These are phyloP conservation scores for Phengaris arion DNA, from an alignment of 2,888 invertebrate genomes.

Conservation along the genomic window DNA sequence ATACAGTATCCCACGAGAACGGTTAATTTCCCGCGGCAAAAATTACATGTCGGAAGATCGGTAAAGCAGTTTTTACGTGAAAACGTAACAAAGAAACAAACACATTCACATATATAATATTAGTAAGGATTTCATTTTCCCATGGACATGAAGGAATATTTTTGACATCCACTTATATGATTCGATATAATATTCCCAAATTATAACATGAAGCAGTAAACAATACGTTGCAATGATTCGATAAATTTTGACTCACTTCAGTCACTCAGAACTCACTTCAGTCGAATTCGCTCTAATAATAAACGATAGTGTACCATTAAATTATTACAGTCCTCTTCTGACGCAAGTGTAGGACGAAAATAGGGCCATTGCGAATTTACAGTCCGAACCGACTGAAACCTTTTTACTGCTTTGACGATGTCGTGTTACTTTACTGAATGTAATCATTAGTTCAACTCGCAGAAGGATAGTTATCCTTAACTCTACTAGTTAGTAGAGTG, in stretches of 20 bases:
- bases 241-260: conserved; percentile 17
- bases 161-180: too few relatives aligned
- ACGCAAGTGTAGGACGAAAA: conserved; percentile 28
- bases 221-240: neutral
- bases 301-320: conserved; percentile 38
- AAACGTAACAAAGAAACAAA: too few relatives aligned
- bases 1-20: too few relatives aligned
- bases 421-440: neutral
- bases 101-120: too few relatives aligned
- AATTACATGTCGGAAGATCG: too few relatives aligned
- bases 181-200: neutral
- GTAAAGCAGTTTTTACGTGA: too few relatives aligned
- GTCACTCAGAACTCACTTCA: conserved; percentile 20
- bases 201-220: neutral
- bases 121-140: too few relatives aligned
- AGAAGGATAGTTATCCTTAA: too few relatives aligned
- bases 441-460: too few relatives aligned
- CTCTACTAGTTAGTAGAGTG: too few relatives aligned
- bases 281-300: conserved; percentile 35
- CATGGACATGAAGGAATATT: too few relatives aligned
- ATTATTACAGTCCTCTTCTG: conserved; percentile 39
- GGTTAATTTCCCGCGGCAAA: too few relatives aligned
- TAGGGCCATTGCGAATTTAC: conserved; percentile 1
- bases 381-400: neutral
- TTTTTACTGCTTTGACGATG: neutral